Evolutionary conservation across 2,797 vertebrate species (phyloP).

Genomic region (Vultur gryphus): DNA sequence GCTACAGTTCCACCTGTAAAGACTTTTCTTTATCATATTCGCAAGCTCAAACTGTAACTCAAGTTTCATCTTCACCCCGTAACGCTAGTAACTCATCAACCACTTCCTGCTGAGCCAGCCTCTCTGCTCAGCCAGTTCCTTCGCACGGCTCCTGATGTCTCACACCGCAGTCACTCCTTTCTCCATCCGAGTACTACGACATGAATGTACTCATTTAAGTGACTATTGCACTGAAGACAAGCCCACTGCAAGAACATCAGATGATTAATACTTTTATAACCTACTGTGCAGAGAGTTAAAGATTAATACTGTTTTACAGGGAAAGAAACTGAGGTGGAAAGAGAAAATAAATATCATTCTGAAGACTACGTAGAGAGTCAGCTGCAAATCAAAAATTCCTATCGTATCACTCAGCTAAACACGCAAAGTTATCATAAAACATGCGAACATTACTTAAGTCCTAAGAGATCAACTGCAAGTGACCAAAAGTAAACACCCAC

Average conservation of each 20-base stretch:
- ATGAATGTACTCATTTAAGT: background rate
- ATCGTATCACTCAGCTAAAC: background rate
- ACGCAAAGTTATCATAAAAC: background rate
- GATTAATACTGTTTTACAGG: background rate
- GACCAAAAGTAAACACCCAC: background rate
- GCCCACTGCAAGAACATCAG: background rate
- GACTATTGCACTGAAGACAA: background rate
- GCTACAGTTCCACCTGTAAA: background rate
- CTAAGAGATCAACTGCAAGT: background rate
- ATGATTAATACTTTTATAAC: constrained; percentile 21
- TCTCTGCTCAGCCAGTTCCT: background rate
- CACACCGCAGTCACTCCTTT: background rate
- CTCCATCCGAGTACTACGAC: background rate
- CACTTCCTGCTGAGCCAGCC: constrained; percentile 50
- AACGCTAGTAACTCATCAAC: constrained; percentile 21
- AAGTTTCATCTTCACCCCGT: background rate
- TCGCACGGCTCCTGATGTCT: background rate
- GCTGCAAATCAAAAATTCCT: background rate
- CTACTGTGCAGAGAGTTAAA: constrained; percentile 18
- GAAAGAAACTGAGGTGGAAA: background rate
- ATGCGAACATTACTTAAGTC: background rate
- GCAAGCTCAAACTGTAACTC: background rate
- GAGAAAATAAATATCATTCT: background rate
- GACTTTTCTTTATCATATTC: background rate
- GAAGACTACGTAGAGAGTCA: background rate